Conservation (phyloP, 2,797 vertebrate genomes). For the Phrynocephalus vlangalii region DNA sequence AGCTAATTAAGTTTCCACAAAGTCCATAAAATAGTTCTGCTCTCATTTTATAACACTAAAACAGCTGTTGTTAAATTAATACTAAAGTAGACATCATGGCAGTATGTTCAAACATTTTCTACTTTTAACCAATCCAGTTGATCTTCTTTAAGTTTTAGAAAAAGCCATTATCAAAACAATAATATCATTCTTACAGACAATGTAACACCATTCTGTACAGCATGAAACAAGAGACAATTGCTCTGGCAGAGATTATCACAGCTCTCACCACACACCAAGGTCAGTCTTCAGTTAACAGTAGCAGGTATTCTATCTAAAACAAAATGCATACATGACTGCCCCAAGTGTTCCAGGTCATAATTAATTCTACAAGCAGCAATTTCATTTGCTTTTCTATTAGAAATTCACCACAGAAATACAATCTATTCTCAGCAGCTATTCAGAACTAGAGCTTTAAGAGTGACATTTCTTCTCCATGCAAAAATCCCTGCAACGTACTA, state of each 20-base stretch:
- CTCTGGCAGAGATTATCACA: constrained; percentile 64
- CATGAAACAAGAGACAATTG: constrained; percentile 73
- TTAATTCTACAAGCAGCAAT: constrained; percentile 65
- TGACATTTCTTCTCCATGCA: constrained; percentile 69
- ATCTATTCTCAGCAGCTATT: constrained; percentile 60
- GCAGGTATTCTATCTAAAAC: constrained; percentile 55
- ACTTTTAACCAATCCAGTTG: constrained; percentile 59
- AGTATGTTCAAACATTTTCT: constrained; percentile 50
- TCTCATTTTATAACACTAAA: constrained; percentile 29
- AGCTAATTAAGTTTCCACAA: constrained; percentile 25
- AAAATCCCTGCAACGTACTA: constrained; percentile 72
- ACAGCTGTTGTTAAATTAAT: constrained; percentile 42
- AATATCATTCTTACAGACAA: constrained; percentile 68
- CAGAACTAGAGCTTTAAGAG: constrained; percentile 62
- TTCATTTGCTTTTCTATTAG: constrained; percentile 56
- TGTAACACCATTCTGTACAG: constrained; percentile 42
- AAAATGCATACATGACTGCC: constrained; percentile 64
- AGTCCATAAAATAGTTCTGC: constrained; percentile 17
- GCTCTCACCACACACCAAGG: constrained; percentile 74
- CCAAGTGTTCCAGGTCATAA: constrained; percentile 59
- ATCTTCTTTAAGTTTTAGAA: constrained; percentile 60
- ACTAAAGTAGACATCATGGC: constrained; percentile 53
- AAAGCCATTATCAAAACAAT: constrained; percentile 69
- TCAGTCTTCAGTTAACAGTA: constrained; percentile 66
- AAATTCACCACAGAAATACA: constrained; percentile 46